Evolutionary conservation across 2,113 vertebrate species (phyloP).

Genomic region (Prinia subflava): DNA sequence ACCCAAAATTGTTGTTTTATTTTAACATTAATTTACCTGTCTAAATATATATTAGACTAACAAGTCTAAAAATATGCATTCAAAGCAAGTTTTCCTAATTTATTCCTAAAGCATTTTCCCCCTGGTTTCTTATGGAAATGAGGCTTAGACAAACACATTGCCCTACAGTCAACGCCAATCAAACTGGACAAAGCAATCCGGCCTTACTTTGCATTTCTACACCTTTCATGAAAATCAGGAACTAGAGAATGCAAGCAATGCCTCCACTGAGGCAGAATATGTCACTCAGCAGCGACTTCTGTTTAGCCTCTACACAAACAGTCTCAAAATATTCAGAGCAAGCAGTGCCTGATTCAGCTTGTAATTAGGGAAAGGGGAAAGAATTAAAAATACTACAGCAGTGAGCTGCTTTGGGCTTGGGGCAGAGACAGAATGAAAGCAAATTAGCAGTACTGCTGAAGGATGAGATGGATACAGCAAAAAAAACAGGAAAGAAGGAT

Average conservation of each 20-base stretch:
- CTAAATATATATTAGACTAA: not conserved
- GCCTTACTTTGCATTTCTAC: not conserved
- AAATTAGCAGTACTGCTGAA: not conserved
- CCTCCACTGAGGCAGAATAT: not conserved
- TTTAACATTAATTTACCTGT: not conserved
- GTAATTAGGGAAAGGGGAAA: not conserved
- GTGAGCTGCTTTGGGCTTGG: not conserved
- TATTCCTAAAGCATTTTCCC: not conserved
- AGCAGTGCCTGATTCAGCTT: not conserved
- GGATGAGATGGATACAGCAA: not conserved
- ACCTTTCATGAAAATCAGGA: not conserved
- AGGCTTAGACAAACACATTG: not conserved
- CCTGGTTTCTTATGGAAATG: conserved; percentile 30
- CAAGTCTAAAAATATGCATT: not conserved
- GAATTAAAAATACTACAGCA: not conserved
- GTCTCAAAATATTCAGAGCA: not conserved
- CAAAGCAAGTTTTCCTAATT: not conserved
- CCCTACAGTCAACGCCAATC: conserved; percentile 12
- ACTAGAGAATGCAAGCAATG: not conserved
- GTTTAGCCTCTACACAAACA: not conserved
- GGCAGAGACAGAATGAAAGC: not conserved
- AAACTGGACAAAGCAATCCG: not conserved
- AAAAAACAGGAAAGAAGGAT: not conserved
- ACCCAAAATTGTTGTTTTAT: not conserved
- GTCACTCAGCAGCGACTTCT: not conserved